Evolutionary conservation across 2,113 vertebrate genomes (phyloP).

Genomic region (Sialia sialis): DNA sequence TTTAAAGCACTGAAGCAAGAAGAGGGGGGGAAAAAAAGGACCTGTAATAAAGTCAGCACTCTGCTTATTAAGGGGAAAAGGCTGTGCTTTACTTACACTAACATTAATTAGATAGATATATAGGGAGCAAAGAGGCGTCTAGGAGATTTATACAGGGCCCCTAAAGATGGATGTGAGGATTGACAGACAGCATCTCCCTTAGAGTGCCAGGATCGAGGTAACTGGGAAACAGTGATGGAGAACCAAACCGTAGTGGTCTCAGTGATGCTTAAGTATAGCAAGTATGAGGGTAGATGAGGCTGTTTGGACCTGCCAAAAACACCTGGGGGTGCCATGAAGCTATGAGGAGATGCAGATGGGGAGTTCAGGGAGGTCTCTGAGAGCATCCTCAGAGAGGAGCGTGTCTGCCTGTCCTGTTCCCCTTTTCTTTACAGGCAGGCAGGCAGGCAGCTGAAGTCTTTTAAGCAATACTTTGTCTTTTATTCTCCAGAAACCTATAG

Average conservation of each 20-base stretch:
- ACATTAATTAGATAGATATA: conserved; percentile 82
- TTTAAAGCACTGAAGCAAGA: conserved; percentile 75
- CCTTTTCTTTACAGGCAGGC: neutral
- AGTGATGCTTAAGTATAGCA: neutral
- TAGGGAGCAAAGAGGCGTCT: conserved; percentile 61
- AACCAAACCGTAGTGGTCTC: neutral
- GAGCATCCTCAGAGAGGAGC: neutral
- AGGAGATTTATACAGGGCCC: conserved; percentile 40
- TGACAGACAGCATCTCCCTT: neutral
- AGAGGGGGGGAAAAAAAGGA: conserved; percentile 7
- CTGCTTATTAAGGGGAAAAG: conserved; percentile 83
- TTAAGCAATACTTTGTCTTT: neutral
- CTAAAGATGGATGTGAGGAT: conserved; percentile 9
- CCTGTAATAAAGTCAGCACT: conserved; percentile 81
- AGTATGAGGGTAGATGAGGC: neutral
- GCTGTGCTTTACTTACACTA: conserved; percentile 77
- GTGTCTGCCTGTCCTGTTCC: conserved; percentile 6
- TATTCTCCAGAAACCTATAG: neutral
- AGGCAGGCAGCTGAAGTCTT: neutral
- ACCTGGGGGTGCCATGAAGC: neutral
- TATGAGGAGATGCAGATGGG: neutral
- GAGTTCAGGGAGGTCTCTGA: neutral
- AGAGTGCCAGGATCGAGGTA: neutral
- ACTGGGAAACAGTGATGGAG: neutral
- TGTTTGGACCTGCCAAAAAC: neutral